These are phyloP conservation scores for Coregonus sp. DNA, from an alignment of 2,797 vertebrate species.

Conservation along the genomic window DNA sequence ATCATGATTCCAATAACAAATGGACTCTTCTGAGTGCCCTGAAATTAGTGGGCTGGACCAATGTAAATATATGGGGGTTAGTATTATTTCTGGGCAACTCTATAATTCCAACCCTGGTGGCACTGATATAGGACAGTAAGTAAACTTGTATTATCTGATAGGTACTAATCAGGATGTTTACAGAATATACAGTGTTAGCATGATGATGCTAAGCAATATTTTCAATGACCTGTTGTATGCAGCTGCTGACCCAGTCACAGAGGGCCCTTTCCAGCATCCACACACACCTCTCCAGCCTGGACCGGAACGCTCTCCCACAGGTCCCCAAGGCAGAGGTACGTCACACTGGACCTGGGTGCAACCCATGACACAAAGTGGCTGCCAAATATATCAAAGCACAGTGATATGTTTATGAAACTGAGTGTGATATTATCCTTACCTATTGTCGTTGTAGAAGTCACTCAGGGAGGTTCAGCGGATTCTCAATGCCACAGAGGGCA, in stretches of 20 bases:
- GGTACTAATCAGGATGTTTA: not conserved
- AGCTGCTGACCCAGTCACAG: constrained; percentile 88
- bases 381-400: not conserved
- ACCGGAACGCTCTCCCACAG: constrained; percentile 84
- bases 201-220: constrained; percentile 7
- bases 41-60: not conserved
- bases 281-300: constrained; percentile 86
- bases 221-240: constrained; percentile 42
- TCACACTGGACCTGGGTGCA: not conserved
- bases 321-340: constrained; percentile 87
- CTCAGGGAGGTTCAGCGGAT: constrained; percentile 88
- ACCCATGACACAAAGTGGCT: not conserved
- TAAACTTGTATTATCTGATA: not conserved
- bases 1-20: not conserved
- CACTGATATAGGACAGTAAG: not conserved
- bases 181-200: constrained; percentile 13
- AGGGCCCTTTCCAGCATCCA: constrained; percentile 89
- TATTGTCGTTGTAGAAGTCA: constrained; percentile 72
- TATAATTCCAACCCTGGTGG: not conserved
- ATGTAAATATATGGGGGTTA: not conserved
- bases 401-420: not conserved
- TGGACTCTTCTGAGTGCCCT: not conserved
- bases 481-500: constrained; percentile 87
- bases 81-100: constrained; percentile 16
- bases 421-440: not conserved